phyloP scores from a whole-genome alignment of 2,797 vertebrate genomes.

The Mus minutoides region DNA sequence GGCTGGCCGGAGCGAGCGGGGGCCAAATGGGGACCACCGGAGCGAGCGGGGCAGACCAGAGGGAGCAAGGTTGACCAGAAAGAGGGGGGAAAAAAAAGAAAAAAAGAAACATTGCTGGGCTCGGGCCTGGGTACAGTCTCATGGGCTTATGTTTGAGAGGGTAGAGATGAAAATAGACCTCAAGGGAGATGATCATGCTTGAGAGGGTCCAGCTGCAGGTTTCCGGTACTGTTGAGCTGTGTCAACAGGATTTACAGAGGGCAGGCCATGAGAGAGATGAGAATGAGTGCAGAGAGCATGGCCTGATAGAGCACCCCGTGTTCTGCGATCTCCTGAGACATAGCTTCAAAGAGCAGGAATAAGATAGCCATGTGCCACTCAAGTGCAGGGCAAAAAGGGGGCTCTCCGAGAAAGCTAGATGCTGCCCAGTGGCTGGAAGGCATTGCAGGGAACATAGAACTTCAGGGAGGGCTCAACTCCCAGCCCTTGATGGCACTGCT shows the following conservation, averaged over 20 bases:
- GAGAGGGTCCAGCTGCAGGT: background rate
- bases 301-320: background rate
- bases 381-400: background rate
- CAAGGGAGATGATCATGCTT: background rate
- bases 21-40: no score
- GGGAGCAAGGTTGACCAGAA: no score
- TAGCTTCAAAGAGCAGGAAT: background rate
- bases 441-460: background rate
- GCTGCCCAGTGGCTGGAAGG: background rate
- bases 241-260: background rate
- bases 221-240: background rate
- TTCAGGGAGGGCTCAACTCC: background rate
- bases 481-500: no score
- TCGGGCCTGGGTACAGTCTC: background rate
- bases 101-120: background rate
- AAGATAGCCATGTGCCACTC: background rate
- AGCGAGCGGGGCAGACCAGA: no score
- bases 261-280: background rate
- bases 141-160: background rate
- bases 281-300: rapidly evolving
- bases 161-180: background rate
- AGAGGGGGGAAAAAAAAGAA: no score
- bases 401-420: background rate
- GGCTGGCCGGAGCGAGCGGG: no score
- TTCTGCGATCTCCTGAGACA: background rate